These are phyloP conservation scores for Candidula unifasciata DNA, from an alignment of 2,888 invertebrate genomes.

Conservation along the genomic window DNA sequence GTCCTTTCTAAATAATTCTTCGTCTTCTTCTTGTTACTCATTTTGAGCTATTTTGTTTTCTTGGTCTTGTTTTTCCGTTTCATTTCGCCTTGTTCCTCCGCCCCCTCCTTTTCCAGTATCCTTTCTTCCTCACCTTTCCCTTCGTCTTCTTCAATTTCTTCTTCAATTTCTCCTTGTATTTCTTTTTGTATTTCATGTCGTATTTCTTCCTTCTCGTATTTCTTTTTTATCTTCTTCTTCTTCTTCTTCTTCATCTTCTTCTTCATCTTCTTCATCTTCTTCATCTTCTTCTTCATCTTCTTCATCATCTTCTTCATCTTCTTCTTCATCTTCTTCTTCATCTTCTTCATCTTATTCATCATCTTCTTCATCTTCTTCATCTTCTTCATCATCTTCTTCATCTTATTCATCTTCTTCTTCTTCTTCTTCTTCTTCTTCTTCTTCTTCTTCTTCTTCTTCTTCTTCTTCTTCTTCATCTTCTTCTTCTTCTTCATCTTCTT, in stretches of 20 bases:
- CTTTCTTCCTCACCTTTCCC: too few relatives aligned
- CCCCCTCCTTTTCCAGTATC: too few relatives aligned
- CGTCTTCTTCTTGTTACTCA: too few relatives aligned
- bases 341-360: not conserved
- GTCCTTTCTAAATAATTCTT: too few relatives aligned
- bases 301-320: not conserved
- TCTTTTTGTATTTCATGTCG: too few relatives aligned
- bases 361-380: not conserved
- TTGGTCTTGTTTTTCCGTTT: too few relatives aligned
- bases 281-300: not conserved
- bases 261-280: not conserved
- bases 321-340: not conserved
- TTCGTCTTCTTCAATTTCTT: too few relatives aligned
- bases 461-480: not conserved
- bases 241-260: not conserved
- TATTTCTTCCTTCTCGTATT: too few relatives aligned
- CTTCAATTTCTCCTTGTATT: too few relatives aligned
- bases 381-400: slow-evolving; percentile 9
- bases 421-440: not conserved
- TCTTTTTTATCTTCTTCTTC: not conserved
- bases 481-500: slow-evolving; percentile 6
- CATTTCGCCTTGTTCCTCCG: too few relatives aligned
- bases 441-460: not conserved
- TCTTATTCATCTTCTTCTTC: not conserved
- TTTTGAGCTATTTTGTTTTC: too few relatives aligned